Base-by-base conservation (phyloP, 1,140 invertebrate genomes). In the Drosophila athabasca region DNA sequence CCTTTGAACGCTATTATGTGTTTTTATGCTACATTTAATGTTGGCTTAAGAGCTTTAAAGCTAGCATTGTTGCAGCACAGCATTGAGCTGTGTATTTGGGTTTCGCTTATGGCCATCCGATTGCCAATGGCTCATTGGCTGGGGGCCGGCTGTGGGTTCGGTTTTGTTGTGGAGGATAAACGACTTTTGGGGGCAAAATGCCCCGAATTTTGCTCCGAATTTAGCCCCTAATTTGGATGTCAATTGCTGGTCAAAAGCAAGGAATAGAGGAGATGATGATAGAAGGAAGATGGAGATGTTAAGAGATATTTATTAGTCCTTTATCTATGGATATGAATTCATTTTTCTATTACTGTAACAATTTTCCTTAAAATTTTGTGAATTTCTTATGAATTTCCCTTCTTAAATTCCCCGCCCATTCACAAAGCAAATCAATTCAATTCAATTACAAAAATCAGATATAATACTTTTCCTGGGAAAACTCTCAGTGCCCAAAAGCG, bases 11-110 rank as follows among this genome's bases (percentile, higher is more conserved):
- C 79, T 82, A 78, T 91, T 90, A 90, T 91, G 90, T 90, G 76
- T 91, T 91, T 91, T 91, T 91, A 90, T 91, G 90, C 90, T 90
- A 91, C 90, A 91, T 91, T 91, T 91, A 91, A 91, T 90, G 83
- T 91, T 91, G 90, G 90, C 90, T 91, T 91, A 91, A 91, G 80
- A 91, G 90, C 90, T 91, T 91, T 91, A 90, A 88, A 88, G 90
- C 79, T 88, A 87, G 69, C 73, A 85, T 81, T 90, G 79, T 82
- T 87, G 79, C 82, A 39, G 8, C 35, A 13, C 2, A 39, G 35
- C 75, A 82, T 82, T 67, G 67, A 80, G 62, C 70, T 76, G 77
- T 70, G 50, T 59, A 51, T 60, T 72, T 26, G 57, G 51, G 35
- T 39, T 61, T 48, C 44, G 44, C 60, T 51, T 66, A 39, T 59